Base-by-base conservation (phyloP, 2,888 invertebrate genomes). In the Leucoma salicis region DNA sequence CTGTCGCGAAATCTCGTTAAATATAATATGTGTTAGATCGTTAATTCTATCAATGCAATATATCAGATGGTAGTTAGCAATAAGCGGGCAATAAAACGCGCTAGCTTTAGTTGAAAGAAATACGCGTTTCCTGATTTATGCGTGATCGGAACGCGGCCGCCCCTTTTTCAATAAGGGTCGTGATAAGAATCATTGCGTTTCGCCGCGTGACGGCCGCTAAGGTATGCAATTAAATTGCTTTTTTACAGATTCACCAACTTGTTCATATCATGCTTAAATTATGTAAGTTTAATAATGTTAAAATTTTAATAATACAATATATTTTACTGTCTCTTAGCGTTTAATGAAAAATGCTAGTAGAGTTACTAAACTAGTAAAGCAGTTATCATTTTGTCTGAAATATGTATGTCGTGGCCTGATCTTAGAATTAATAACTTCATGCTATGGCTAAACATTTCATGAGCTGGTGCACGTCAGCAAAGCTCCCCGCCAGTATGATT, bases 131-230 rank as follows among this genome's bases (percentile, higher is more conserved):
- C 76, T 83, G 88, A 88, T 88, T 88, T 88, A 88, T 86, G 78
- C 82, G 65, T 57, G 71, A 71, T 68, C 70, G 87, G 85, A 86
- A 82, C 83, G 74, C 70, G 68, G 57, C 59, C 59, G 71, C 74
- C 83, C 83, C 72, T 69, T 76, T 82, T 86, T 88, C 86, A 86
- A 88, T 87, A 86, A 85, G 73, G 70, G 57, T 53, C 46, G 47
- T 65, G 87, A 87, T 87, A 86, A 85, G 84, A 86, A 85, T 82
- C 86, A 82, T 84, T 78, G 82, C 80, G 63, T 51, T 66, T 56
- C 54, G 70, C 69, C 63, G 72, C 70, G 74, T 69, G 72, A 74
- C 63, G 68, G 57, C 57, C 67, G 64, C 48, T 57, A 56, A 58
- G 71, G 74, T 71, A 82, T 80, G 82, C 78, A 85, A 85, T 85